Evolutionary conservation across 53 echinoderm and acorn worm species (phyloP).

Genomic region (Paelopatides confundens): DNA sequence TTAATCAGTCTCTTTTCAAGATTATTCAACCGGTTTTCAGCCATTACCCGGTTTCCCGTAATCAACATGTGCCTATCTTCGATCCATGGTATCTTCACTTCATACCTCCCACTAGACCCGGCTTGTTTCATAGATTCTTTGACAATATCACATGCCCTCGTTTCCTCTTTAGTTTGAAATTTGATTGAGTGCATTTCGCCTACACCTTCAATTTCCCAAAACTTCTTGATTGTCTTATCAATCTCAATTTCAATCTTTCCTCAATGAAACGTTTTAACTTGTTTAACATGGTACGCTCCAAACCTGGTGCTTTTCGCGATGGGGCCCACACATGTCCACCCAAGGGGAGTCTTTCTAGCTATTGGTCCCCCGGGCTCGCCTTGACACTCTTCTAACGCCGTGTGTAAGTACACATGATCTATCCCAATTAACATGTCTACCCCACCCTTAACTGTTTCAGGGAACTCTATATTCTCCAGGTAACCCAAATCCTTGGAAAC

Average conservation of each 20-base stretch:
- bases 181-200: neutral
- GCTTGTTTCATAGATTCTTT: conserved; percentile 25
- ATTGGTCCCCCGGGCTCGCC: conserved; percentile 36
- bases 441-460: neutral
- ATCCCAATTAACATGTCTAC: conserved; percentile 41
- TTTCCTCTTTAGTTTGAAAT: neutral
- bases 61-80: neutral
- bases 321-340: conserved; percentile 51
- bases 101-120: conserved; percentile 59
- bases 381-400: conserved; percentile 38
- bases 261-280: conserved; percentile 12
- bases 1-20: conserved; percentile 24
- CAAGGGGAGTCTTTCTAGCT: conserved; percentile 31
- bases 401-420: conserved; percentile 24
- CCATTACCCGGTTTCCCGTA: neutral
- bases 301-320: neutral
- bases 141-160: neutral
- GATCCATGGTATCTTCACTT: conserved; percentile 13
- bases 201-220: conserved; percentile 40
- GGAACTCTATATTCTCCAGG: conserved; percentile 45
- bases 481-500: conserved; percentile 28
- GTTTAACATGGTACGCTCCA: conserved; percentile 8
- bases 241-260: conserved; percentile 4
- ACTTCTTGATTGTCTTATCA: conserved; percentile 4
- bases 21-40: conserved; percentile 45